Evolutionary conservation across 2,113 vertebrate genomes (phyloP).

Genomic region (Ceyx margarethae): DNA sequence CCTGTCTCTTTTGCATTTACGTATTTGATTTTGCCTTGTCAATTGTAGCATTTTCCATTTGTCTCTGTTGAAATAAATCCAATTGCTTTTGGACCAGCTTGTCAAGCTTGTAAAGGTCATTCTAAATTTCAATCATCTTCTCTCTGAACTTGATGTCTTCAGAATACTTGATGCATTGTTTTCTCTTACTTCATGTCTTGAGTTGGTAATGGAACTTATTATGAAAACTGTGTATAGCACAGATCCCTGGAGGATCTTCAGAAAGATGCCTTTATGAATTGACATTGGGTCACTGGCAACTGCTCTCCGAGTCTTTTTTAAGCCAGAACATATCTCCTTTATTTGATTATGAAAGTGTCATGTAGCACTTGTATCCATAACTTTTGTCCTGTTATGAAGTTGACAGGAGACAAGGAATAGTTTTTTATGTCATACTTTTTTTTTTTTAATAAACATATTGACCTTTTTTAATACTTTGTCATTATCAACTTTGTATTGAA

Average conservation of each 20-base stretch:
- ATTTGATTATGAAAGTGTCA: neutral
- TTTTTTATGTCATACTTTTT: neutral
- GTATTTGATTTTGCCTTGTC: neutral
- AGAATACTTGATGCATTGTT: neutral
- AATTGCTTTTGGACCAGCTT: neutral
- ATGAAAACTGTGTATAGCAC: neutral
- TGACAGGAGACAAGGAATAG: neutral
- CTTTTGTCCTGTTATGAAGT: neutral
- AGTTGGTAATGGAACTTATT: neutral
- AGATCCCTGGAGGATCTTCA: neutral
- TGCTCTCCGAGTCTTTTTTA: neutral
- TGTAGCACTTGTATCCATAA: neutral
- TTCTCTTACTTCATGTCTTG: neutral
- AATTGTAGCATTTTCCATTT: neutral
- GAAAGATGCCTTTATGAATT: neutral
- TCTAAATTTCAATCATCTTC: neutral
- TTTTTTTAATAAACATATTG: neutral
- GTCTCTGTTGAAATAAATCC: neutral
- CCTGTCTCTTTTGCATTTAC: neutral
- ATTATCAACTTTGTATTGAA: neutral
- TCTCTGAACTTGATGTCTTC: neutral
- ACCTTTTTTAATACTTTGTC: neutral
- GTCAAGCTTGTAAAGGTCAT: constrained; percentile 10
- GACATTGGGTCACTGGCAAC: neutral
- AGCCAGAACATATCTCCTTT: neutral